Evolutionary conservation across 2,888 invertebrate genomes (phyloP).

Genomic region (Mythimna pallens): DNA sequence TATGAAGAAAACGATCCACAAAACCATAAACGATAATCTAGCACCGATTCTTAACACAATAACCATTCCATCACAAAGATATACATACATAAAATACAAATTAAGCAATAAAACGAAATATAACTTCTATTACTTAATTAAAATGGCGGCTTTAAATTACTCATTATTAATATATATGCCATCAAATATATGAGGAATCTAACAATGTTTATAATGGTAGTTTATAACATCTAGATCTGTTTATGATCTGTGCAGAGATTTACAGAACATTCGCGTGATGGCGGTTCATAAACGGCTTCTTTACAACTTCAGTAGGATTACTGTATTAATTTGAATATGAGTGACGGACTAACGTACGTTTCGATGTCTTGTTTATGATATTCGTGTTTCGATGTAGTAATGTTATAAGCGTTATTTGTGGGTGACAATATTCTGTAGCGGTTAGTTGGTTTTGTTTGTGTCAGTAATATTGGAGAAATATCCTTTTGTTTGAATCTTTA

Average conservation of each 20-base stretch:
- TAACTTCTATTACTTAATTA: constrained; percentile 52
- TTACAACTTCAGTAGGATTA: constrained; percentile 60
- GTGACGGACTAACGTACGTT: constrained; percentile 53
- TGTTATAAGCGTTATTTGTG: constrained; percentile 27
- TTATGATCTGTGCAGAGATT: constrained; percentile 60
- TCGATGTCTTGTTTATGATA: constrained; percentile 56
- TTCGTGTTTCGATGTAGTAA: constrained; percentile 50
- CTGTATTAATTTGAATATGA: constrained; percentile 68
- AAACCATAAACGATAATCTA: constrained; percentile 37
- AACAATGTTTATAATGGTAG: constrained; percentile 57
- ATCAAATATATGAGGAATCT: constrained; percentile 49
- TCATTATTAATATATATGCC: constrained; percentile 49
- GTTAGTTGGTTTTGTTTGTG: not conserved
- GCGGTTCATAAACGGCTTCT: constrained; percentile 60
- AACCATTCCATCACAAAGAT: constrained; percentile 17
- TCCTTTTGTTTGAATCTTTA: not conserved
- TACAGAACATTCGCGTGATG: constrained; percentile 65
- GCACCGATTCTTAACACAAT: constrained; percentile 31
- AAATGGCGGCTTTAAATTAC: constrained; percentile 53
- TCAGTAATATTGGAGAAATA: constrained; percentile 12
- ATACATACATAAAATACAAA: constrained; percentile 26
- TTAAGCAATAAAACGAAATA: constrained; percentile 44
- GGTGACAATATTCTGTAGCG: constrained; percentile 20
- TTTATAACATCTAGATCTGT: constrained; percentile 61
- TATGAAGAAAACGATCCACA: constrained; percentile 1